Evolutionary conservation across 1,140 invertebrate genomes (phyloP).

Genomic region (Dermatophagoides farinae): DNA sequence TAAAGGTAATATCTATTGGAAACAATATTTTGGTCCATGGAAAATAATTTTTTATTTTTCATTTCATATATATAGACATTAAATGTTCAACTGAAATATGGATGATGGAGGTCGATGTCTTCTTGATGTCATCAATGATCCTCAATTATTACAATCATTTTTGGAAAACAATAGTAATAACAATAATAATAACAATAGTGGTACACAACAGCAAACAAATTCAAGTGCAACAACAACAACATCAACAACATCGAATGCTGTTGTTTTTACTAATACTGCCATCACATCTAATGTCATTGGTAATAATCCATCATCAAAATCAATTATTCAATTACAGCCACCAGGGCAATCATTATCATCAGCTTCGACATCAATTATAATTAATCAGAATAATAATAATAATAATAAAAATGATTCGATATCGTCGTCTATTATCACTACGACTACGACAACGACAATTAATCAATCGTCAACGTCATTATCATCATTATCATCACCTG

Average conservation of each 20-base stretch:
- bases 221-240: no score
- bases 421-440: no score
- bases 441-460: no score
- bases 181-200: background rate
- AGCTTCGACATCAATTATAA: background rate
- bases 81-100: constrained; percentile 20
- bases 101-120: constrained; percentile 28
- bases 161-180: constrained; percentile 20
- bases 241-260: background rate
- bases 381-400: background rate
- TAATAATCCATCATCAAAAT: background rate
- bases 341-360: background rate
- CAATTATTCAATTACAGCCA: background rate
- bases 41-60: background rate
- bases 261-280: background rate
- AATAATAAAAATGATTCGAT: no score
- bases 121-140: constrained; percentile 27
- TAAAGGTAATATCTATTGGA: background rate
- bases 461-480: no score
- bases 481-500: no score
- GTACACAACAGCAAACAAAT: background rate
- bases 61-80: background rate
- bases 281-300: no score
- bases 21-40: background rate
- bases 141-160: constrained; percentile 24